These are phyloP conservation scores for Drosophila multiciliata DNA, from an alignment of 2,888 invertebrate genomes.

Conservation along the genomic window DNA sequence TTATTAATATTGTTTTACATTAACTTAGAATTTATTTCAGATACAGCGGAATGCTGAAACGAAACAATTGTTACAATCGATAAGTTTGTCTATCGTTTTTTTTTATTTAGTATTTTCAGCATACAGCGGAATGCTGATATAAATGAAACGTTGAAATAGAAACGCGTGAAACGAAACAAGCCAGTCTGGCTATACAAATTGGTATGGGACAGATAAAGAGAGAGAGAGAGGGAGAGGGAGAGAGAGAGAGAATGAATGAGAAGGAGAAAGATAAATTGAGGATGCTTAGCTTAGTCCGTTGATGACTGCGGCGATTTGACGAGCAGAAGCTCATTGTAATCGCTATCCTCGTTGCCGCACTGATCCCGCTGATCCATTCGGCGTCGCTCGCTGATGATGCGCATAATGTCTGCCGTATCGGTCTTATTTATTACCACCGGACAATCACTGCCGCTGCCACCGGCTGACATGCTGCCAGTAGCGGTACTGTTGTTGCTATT, in stretches of 20 bases:
- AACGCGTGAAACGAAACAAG: slow-evolving; percentile 9
- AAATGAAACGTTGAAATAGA: not conserved
- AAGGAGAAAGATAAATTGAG: not conserved
- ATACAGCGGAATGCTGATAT: slow-evolving; percentile 2
- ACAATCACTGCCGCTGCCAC: slow-evolving; percentile 8
- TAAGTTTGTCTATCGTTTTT: not conserved
- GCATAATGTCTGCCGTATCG: slow-evolving; percentile 84
- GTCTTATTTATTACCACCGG: slow-evolving; percentile 75
- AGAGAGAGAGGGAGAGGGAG: not conserved
- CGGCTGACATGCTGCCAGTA: not conserved
- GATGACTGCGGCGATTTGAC: slow-evolving; percentile 84
- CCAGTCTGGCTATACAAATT: not conserved
- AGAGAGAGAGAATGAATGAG: not conserved
- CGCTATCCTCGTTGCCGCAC: slow-evolving; percentile 84
- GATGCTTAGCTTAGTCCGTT: slow-evolving; percentile 64
- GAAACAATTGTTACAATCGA: not conserved
- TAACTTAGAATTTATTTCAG: not conserved
- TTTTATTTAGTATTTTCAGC: not conserved
- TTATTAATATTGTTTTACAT: not conserved
- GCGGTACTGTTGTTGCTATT: not conserved
- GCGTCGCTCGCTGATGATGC: slow-evolving; percentile 85
- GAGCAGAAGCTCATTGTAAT: slow-evolving; percentile 84
- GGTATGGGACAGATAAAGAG: not conserved
- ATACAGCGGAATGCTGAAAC: slow-evolving; percentile 3
- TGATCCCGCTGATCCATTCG: slow-evolving; percentile 84